Base-by-base conservation (phyloP, 2,888 invertebrate genomes). In the Alcis repandata region DNA sequence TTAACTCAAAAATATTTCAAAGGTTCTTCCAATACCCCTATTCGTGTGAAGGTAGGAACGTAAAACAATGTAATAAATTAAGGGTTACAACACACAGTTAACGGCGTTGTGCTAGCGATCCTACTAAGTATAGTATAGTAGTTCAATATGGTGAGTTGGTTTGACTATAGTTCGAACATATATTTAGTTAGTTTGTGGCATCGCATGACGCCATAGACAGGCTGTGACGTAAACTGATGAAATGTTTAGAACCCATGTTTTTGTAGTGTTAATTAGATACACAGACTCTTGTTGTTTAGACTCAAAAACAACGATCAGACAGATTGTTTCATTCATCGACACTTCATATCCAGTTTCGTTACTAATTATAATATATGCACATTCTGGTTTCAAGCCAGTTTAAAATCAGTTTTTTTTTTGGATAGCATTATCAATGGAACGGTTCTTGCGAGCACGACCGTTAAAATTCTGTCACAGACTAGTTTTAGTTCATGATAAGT, bases 61-160 rank as follows among this genome's bases (percentile, higher is more conserved):
- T 45, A 56, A 46, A 45, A 56, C 45, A 19, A 45, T 54, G 56
- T 45, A 32, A 56, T 56, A 56, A 56, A 56, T 56, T 56, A 56
- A 36, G 45, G 56, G 56, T 56, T 56, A 56, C 56, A 54, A 32
- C 54, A 56, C 20, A 56, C 56, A 36, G 56, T 36, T 56, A 43
- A 56, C 43, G 19, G 43, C 10, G 20, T 33, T 13, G 13, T 45
- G 56, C 20, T 45, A 32, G 19, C 56, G 56, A 56, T 56, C 33
- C 45, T 56, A 45, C 53, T 56, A 33, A 20, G 45, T 56, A 43
- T 56, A 56, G 53, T 22, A 15, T 4, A 15, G 22, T 27, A 53
- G 22, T 38, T n/a, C 13, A 11, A 27, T 27, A 27, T 41, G 15
- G n/a, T 38, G 19, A 22, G 22, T 40, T 52, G 13, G 36, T 17